These are phyloP conservation scores for Leptinotarsa juncta DNA, from an alignment of 2,888 invertebrate genomes.

Conservation along the genomic window DNA sequence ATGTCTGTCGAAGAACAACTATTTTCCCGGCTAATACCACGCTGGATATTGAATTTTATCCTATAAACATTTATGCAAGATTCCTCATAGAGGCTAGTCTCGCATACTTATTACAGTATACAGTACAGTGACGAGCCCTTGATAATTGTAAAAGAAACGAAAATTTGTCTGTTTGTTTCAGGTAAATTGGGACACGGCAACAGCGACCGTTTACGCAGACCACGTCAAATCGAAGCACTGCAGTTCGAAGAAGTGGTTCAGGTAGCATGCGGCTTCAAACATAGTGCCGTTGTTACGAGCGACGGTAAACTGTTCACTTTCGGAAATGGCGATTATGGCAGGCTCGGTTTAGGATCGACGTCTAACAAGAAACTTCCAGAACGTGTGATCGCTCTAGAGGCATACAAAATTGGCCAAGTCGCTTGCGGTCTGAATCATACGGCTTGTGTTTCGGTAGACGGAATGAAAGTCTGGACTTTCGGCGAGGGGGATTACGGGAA, in stretches of 20 bases:
- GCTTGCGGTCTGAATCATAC: conserved; percentile 76
- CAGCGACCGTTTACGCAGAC: conserved; percentile 72
- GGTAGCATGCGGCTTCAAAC: conserved; percentile 74
- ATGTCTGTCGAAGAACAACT: too few species aligned
- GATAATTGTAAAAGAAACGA: too few species aligned
- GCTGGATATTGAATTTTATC: too few species aligned
- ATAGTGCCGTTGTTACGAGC: conserved; percentile 73
- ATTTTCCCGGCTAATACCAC: too few species aligned
- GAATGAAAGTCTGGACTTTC: conserved; percentile 72
- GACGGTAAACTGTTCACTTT: conserved; percentile 75
- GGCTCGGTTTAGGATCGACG: conserved; percentile 71
- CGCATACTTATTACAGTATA: too few species aligned
- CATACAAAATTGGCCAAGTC: conserved; percentile 64
- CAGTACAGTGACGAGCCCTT: too few species aligned
- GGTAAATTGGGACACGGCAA: conserved; percentile 74
- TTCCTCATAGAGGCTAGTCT: too few species aligned
- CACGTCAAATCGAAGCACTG: conserved; percentile 73
- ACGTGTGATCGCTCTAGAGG: conserved; percentile 67
- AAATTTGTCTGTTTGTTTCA: conserved; percentile 12
- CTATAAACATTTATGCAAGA: too few species aligned
- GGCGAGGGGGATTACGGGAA: conserved; percentile 77
- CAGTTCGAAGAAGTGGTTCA: conserved; percentile 72
- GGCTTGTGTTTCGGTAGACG: conserved; percentile 71
- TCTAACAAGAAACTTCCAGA: conserved; percentile 74
- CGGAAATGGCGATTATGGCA: conserved; percentile 75